phyloP scores from a whole-genome alignment of 2,888 invertebrate genomes.

The Dasypolia templi region DNA sequence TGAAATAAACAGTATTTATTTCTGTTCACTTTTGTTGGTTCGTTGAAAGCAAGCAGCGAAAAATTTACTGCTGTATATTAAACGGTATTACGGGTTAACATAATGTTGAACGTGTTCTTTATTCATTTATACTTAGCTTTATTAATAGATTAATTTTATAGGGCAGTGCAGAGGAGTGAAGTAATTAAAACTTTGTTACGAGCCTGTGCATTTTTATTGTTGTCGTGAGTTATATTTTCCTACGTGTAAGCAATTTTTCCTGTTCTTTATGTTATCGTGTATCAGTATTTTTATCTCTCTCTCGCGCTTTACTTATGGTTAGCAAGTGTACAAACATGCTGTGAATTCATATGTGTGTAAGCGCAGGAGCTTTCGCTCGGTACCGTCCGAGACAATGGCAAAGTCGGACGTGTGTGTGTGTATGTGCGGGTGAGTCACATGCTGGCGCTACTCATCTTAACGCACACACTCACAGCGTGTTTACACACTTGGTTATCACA shows the following conservation, averaged over 20 bases:
- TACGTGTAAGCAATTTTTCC: background rate
- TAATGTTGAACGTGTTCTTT: constrained; percentile 6
- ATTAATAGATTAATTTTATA: background rate
- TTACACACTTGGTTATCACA: too few species aligned
- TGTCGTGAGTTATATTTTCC: background rate
- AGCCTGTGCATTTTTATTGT: background rate
- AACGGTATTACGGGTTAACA: constrained; percentile 22
- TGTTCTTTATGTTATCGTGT: background rate
- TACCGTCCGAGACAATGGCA: too few species aligned
- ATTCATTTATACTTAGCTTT: constrained; percentile 16
- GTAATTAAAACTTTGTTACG: background rate
- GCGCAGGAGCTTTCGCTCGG: too few species aligned
- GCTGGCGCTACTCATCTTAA: too few species aligned
- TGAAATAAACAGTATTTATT: constrained; percentile 60
- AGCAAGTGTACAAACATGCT: too few species aligned
- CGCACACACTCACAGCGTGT: too few species aligned
- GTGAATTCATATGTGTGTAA: too few species aligned
- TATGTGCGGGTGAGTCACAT: too few species aligned
- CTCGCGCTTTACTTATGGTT: too few species aligned
- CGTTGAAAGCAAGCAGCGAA: constrained; percentile 29
- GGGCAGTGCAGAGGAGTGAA: background rate
- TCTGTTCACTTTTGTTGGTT: constrained; percentile 46
- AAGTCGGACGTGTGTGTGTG: too few species aligned
- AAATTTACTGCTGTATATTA: constrained; percentile 24
- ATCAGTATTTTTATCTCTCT: too few species aligned